Base-by-base conservation (phyloP, 2,888 invertebrate species). In the Synergus itoensis region DNA sequence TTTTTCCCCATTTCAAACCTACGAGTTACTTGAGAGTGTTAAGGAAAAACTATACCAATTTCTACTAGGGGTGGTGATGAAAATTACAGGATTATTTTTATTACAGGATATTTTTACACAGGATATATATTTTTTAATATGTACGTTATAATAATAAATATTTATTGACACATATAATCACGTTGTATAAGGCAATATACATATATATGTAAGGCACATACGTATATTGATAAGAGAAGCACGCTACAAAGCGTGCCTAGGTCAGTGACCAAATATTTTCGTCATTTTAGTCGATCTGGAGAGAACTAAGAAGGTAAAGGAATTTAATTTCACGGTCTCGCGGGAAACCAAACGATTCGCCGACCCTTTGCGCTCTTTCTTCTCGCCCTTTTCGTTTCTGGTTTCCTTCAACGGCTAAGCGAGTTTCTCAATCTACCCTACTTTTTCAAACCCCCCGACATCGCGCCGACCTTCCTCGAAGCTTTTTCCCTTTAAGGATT, bases 281-380 rank as follows among this genome's bases (percentile, higher is more conserved):
- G 77, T 81, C 80, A 80, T 80, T 81, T 77, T 60, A 65, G 75
- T 75, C 77, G 57, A 77, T 77, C 79, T 78, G 77, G 77, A 36
- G 76, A 64, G 79, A 77, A 75, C 65, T 64, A 78, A 79, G 79
- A 81, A 80, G 81, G 83, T 79, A 79, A 81, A 87, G 87, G 88
- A 89, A 89, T 89, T 89, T 90, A 89, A 89, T 90, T 89, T 89
- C 87, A 87, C 87, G 88, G 86, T 88, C 86, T 84, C 85, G 77
- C 83, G 85, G 84, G 84, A 86, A 86, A 84, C 84, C 84, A 87
- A 86, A 86, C 86, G 84, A 83, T 85, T 87, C 81, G 76, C 79
- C 86, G 81, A 81, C 84, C 79, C 77, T 78, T 81, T 80, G 79
- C 82, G 67, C 83, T 82, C 84, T 81, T 73, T 73, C 73, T 73